Conservation (phyloP, 2,113 vertebrate genomes). For the Falcunculus frontatus region DNA sequence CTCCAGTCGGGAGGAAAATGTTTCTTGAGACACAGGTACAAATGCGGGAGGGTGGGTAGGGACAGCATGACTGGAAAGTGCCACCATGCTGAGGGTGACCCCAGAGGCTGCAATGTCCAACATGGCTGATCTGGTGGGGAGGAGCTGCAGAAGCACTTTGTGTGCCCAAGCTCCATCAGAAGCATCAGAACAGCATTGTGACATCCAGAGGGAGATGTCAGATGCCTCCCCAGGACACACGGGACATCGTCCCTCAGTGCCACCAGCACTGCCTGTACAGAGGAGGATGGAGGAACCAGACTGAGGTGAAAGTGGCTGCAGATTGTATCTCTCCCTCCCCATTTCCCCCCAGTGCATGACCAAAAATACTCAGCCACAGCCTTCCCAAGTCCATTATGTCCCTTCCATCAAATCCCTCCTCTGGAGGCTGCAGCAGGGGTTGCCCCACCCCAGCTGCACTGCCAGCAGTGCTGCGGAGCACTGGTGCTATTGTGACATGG, state of each 20-base stretch:
- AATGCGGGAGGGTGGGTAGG: not conserved
- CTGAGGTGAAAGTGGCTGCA: not conserved
- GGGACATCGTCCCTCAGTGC: rapidly evolving
- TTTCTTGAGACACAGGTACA: not conserved
- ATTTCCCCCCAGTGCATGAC: not conserved
- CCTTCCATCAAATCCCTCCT: not conserved
- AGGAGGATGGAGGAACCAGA: not conserved
- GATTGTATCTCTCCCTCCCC: not conserved
- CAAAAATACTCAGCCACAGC: not conserved
- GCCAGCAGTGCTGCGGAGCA: not conserved
- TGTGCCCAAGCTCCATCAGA: rapidly evolving
- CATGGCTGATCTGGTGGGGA: not conserved
- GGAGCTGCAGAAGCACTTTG: not conserved
- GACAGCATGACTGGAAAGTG: not conserved
- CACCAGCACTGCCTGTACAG: not conserved
- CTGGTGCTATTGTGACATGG: rapidly evolving
- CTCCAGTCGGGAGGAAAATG: not conserved
- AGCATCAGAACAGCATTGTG: rapidly evolving
- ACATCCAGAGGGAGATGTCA: not conserved
- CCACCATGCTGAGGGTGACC: not conserved
- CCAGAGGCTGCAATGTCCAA: rapidly evolving
- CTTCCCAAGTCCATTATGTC: rapidly evolving
- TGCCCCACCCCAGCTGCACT: not conserved
- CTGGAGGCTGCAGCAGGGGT: not conserved
- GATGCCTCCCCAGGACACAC: rapidly evolving